phyloP scores from a whole-genome alignment of 2,113 vertebrate genomes.

The Zapornia atra region DNA sequence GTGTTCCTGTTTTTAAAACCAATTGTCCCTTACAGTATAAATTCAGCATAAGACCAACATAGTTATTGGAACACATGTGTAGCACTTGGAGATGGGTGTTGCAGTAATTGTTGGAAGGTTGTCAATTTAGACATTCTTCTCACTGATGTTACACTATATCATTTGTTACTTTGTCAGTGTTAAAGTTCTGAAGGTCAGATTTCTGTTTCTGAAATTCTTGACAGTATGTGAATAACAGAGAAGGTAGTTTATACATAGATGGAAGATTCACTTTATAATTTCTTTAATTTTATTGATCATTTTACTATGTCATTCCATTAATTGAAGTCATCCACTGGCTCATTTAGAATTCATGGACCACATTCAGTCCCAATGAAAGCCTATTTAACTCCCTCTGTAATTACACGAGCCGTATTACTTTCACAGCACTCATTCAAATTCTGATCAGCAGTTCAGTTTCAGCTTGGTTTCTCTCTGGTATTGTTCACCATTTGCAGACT shows the following conservation, averaged over 20 bases:
- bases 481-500: background rate
- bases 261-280: background rate
- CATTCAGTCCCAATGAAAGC: background rate
- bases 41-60: background rate
- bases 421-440: slow-evolving; percentile 17
- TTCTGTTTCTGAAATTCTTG: slow-evolving; percentile 11
- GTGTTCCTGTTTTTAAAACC: background rate
- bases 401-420: background rate
- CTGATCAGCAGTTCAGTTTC: background rate
- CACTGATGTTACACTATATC: background rate
- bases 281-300: slow-evolving; percentile 27
- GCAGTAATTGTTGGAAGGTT: background rate
- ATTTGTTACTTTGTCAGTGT: background rate
- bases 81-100: background rate
- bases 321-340: slow-evolving; percentile 37
- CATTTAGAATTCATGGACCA: slow-evolving; percentile 38
- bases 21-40: background rate
- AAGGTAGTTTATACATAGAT: background rate
- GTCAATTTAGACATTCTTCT: background rate
- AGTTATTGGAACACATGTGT: background rate
- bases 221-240: background rate
- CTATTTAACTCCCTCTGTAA: slow-evolving; percentile 7
- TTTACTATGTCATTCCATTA: slow-evolving; percentile 32
- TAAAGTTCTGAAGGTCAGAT: slow-evolving; percentile 10
- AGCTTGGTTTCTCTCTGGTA: background rate